These are phyloP conservation scores for Platorchestia sp. DNA, from an alignment of 1,140 invertebrate species.

Conservation along the genomic window DNA sequence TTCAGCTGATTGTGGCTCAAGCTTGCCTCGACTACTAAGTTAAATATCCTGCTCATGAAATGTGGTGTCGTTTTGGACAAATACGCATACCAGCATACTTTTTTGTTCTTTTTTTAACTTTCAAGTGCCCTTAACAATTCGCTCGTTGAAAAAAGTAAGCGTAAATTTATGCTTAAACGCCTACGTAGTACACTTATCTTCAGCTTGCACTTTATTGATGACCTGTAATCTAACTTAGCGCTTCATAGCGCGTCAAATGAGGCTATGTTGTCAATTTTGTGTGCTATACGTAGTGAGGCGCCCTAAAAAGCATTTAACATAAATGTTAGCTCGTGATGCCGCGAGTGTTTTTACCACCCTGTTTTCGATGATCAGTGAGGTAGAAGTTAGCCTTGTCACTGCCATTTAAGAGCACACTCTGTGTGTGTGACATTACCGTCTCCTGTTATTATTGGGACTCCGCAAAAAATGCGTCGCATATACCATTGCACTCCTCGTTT, in stretches of 20 bases:
- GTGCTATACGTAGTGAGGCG: neutral
- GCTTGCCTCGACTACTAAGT: neutral
- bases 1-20: neutral
- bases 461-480: neutral
- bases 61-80: neutral
- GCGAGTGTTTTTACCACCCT: neutral
- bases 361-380: neutral
- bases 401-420: neutral
- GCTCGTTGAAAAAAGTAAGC: neutral
- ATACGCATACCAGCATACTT: neutral
- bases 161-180: neutral
- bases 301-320: neutral
- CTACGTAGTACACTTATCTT: neutral
- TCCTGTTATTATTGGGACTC: neutral
- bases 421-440: conserved; percentile 6
- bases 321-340: neutral
- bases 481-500: neutral
- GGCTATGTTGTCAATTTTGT: neutral
- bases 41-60: neutral
- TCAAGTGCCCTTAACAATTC: neutral
- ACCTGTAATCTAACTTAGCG: neutral
- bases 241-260: neutral
- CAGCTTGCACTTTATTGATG: neutral
- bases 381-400: neutral
- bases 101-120: too few relatives aligned